Base-by-base conservation (phyloP, 2,113 vertebrate genomes). In the Tragelaphus strepsiceros region DNA sequence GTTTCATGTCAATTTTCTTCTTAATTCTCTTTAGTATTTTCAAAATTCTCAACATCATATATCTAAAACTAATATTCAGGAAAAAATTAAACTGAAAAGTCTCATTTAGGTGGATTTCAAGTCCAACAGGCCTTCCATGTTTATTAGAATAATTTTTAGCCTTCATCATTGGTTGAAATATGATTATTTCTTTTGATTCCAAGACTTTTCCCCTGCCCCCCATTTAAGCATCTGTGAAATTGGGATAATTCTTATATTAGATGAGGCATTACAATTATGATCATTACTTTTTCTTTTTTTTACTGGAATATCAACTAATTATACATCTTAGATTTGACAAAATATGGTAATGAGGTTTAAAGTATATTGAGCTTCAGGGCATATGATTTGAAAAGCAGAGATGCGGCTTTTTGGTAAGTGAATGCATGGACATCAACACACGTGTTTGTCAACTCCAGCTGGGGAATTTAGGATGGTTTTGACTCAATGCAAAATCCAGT, bases 291-390 rank as follows among this genome's bases (percentile, higher is more conserved):
- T 88, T 19, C 30, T 80, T 82, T 71, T 90, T 90, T 89, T 64
- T 30, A 35, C 39, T 54, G 39, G 30, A 15, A 43, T 26, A 35
- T 49, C 51, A 81, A 88, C 85, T 87, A 84, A 62, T 87, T 59
- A n/a, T 28, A 12, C 5, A 88, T 59, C 39, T 95, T 97, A 80
- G 61, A 88, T 74, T 96, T 94, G 90, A 93, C 58, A 35, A 78
- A 51, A 46, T 58, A 26, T 7, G 9, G 28, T 90, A 30, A 67
- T 58, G 80, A 39, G 88, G 12, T 83, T 94, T 93, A n/a, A 53
- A 89, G 22, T 39, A 56, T 39, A 59, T 51, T 71, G 0, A 0
- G 7, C 43, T 54, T 94, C n/a, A 46, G 39, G 56, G 9, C 54
- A 1, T 21, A 5, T 28, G 64, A 64, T 97, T 97, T 78, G 7